Evolutionary conservation across 2,888 invertebrate genomes (phyloP).

Genomic region (Eulithis prunata): DNA sequence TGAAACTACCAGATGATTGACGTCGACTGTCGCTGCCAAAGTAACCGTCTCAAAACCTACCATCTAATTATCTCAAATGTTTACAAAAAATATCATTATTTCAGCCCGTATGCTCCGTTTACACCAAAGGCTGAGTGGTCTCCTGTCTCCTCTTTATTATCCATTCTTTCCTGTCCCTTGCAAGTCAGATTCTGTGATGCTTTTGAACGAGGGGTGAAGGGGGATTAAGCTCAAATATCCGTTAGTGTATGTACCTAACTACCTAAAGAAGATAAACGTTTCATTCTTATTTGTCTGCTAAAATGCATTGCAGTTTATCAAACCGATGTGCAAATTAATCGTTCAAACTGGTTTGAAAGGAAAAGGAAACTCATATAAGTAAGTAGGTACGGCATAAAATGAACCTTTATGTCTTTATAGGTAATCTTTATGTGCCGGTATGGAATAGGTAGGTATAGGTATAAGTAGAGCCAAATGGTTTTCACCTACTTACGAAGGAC

Average conservation of each 20-base stretch:
- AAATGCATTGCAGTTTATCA: conserved; percentile 14
- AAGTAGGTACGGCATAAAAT: neutral
- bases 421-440: conserved; percentile 9
- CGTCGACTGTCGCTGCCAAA: neutral
- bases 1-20: conserved; percentile 28
- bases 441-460: conserved; percentile 3
- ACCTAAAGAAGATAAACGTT: neutral
- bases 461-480: conserved; percentile 9
- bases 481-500: conserved; percentile 9
- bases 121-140: no score
- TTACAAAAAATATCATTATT: no score
- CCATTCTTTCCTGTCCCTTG: no score
- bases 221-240: no score
- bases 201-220: no score
- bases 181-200: no score
- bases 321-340: conserved; percentile 24
- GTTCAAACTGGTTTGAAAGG: conserved; percentile 29
- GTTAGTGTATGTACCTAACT: no score
- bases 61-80: no score
- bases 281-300: conserved; percentile 19
- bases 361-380: conserved; percentile 5
- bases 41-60: no score
- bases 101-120: no score
- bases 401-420: conserved; percentile 1
- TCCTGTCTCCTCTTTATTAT: no score